These are phyloP conservation scores for Sebastes minor DNA, from an alignment of 2,797 vertebrate species.

Conservation along the genomic window DNA sequence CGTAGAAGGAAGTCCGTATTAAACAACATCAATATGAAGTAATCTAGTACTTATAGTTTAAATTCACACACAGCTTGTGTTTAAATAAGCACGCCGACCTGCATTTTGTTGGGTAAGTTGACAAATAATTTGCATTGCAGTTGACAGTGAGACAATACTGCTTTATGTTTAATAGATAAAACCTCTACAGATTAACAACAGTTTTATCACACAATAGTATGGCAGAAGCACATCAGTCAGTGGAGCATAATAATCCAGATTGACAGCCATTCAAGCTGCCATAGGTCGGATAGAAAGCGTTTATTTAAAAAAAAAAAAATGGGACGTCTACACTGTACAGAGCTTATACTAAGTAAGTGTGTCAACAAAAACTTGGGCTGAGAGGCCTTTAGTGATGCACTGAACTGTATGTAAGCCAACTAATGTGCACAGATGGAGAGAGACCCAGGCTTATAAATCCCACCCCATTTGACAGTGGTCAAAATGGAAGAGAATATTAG, in stretches of 20 bases:
- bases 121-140: background rate
- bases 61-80: background rate
- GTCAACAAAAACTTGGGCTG: conserved; percentile 3
- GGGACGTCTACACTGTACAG: conserved; percentile 35
- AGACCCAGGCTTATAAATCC: background rate
- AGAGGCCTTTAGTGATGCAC: conserved; percentile 23
- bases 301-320: conserved; percentile 24
- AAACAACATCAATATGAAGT: background rate
- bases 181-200: background rate
- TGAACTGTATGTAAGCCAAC: conserved; percentile 19
- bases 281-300: background rate
- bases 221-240: background rate
- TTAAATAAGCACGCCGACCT: background rate
- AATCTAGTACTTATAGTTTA: background rate
- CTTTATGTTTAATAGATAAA: background rate
- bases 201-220: background rate
- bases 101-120: background rate
- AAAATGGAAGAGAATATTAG: background rate
- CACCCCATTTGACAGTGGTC: background rate
- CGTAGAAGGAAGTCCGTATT: background rate
- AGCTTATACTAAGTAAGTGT: conserved; percentile 33
- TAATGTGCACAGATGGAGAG: conserved; percentile 33
- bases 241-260: conserved; percentile 25
- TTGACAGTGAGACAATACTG: background rate
- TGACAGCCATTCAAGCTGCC: conserved; percentile 10